These are phyloP conservation scores for Hirudo medicinalis DNA, from an alignment of 1,140 invertebrate species.

Conservation along the genomic window DNA sequence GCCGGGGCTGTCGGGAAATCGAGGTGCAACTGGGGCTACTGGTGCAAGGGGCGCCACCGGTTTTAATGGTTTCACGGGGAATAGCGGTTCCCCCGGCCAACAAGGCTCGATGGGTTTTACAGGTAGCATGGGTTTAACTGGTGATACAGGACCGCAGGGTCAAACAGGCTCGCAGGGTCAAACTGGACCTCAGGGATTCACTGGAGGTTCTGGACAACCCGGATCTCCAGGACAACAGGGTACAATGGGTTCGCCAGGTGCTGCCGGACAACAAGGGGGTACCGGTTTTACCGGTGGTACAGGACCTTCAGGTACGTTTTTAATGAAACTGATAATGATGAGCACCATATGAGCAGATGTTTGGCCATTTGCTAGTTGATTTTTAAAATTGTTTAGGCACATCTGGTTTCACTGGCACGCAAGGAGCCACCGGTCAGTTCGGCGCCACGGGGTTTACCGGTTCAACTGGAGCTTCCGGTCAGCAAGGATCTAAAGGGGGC, in stretches of 20 bases:
- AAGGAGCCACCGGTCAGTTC: slow-evolving; percentile 5
- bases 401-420: not conserved
- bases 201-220: slow-evolving; percentile 26
- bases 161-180: slow-evolving; percentile 14
- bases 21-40: slow-evolving; percentile 14
- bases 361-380: not conserved
- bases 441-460: slow-evolving; percentile 12
- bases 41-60: slow-evolving; percentile 14
- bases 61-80: not conserved
- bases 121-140: not conserved
- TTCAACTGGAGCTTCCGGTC: slow-evolving; percentile 16
- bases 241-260: not conserved
- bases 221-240: slow-evolving; percentile 12
- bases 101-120: not conserved
- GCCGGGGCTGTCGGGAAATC: slow-evolving; percentile 7
- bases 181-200: slow-evolving; percentile 8
- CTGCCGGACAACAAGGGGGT: slow-evolving; percentile 4
- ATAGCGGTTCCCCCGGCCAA: not conserved
- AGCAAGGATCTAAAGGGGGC: slow-evolving; percentile 6
- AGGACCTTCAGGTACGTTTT: slow-evolving; percentile 16
- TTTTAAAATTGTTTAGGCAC: not conserved
- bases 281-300: slow-evolving; percentile 14
- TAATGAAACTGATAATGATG: slow-evolving; percentile 12
- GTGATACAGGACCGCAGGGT: slow-evolving; percentile 11
- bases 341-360: slow-evolving; percentile 18